A percentile compares a stretch with the other conserved stretches of the same genome.
Evolutionary conservation across 2,113 vertebrate genomes (phyloP).

Genomic region (Corapipo altera): DNA sequence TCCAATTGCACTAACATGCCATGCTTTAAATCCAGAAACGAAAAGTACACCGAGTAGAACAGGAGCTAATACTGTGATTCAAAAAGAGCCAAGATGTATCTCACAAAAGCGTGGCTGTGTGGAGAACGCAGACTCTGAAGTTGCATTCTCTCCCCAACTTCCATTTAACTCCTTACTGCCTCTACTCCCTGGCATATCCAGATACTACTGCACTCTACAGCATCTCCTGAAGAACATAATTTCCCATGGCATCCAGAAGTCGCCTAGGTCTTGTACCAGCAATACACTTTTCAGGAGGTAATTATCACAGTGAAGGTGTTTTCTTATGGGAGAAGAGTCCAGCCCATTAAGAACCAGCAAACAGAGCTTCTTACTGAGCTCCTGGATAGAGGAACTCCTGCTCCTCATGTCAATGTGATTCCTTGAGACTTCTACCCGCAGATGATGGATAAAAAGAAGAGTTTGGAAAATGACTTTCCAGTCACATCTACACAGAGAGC

Average conservation of each 20-base stretch:
- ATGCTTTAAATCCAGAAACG: neutral
- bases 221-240: neutral
- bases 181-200: neutral
- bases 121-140: neutral
- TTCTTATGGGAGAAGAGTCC: neutral
- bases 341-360: neutral
- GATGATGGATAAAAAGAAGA: neutral
- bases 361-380: neutral
- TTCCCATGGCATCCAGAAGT: neutral
- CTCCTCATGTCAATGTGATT: neutral
- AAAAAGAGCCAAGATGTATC: neutral
- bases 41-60: neutral
- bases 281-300: neutral
- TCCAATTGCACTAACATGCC: neutral
- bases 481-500: neutral
- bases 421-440: neutral
- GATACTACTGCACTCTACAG: neutral
- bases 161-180: neutral
- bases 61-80: neutral
- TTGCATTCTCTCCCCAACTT: neutral
- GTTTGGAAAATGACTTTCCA: neutral
- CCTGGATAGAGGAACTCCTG: neutral
- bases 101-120: accelerated
- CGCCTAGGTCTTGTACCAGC: neutral
- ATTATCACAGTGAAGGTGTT: neutral